A percentile compares a stretch with the other conserved stretches of the same genome.
Evolutionary conservation across 37 sponge, comb jelly and placozoan genomes (phyloP).

Genomic region (Haliclona indistincta): DNA sequence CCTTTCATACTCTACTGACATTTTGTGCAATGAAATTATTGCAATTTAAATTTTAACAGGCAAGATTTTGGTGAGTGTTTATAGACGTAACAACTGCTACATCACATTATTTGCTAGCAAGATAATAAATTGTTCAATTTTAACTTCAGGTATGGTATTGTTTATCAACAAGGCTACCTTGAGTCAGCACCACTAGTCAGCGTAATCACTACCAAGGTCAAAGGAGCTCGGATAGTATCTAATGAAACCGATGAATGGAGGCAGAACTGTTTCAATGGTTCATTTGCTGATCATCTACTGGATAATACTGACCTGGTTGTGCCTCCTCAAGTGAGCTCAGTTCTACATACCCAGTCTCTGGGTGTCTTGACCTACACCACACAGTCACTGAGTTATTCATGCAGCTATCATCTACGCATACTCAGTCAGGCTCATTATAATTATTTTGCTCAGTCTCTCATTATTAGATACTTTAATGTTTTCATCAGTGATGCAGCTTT

Average conservation of each 20-base stretch:
- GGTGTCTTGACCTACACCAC: too few species aligned
- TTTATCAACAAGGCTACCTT: slow-evolving; percentile 70
- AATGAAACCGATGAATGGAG: neutral
- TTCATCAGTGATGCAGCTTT: too few species aligned
- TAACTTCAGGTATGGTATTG: slow-evolving; percentile 74
- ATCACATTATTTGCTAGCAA: too few species aligned
- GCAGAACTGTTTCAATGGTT: slow-evolving; percentile 17
- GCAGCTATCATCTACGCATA: too few species aligned
- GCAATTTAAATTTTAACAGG: too few species aligned
- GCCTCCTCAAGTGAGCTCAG: slow-evolving; percentile 67
- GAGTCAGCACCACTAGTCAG: slow-evolving; percentile 45
- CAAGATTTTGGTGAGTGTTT: too few species aligned
- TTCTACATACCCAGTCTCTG: neutral
- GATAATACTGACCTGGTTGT: slow-evolving; percentile 73
- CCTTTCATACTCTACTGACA: too few species aligned
- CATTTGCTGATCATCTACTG: slow-evolving; percentile 14
- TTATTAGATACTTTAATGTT: neutral
- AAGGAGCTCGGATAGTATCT: slow-evolving; percentile 49
- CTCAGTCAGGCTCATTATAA: too few species aligned
- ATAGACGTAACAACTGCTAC: too few species aligned
- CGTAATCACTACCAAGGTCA: slow-evolving; percentile 70
- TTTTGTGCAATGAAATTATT: too few species aligned
- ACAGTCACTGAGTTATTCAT: too few species aligned
- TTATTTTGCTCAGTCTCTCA: neutral
- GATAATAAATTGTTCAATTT: too few species aligned